Evolutionary conservation across 2,113 vertebrate genomes (phyloP), one percentile per base, ranked within the genome.

Genomic region (Girardinichthys multiradiatus): DNA sequence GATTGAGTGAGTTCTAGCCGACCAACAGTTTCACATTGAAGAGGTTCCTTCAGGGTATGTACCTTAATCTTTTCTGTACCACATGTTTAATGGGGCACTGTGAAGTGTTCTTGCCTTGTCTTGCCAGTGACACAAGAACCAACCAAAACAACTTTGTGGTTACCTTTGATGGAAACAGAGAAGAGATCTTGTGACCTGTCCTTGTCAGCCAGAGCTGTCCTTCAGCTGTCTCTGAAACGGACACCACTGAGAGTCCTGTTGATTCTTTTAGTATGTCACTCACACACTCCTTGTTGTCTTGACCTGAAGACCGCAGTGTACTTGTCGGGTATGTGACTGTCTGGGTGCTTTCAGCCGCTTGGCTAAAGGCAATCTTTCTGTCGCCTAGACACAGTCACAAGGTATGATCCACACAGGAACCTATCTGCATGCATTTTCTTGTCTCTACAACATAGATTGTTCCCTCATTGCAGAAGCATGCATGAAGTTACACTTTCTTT

Each of bases 401-500:
- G 61, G 19, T 27, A 48, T 33, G 13, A 37, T 48, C 28, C 42
- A 33, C 27, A 57, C 65, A 63, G 13, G 63, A 57, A 26, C 57
- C 74, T 15, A 7, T 42, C 73, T 72, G 60, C 30, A 1, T 73
- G 76, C 76, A 37, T n/a, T 72, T 76, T 79, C 64, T 13, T 76
- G 74, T 79, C 72, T 75, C 57, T n/a, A n/a, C n/a, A n/a, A n/a
- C n/a, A n/a, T 72, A 26, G 7, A 71, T 68, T 71, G 51, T 71
- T 84, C n/a, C 62, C 54, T 70, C 27, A 68, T 33, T 80, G 77
- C 62, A 74, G 72, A 65, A 28, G 26, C 77, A 82, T 12, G 78
- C 72, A 72, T 82, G 31, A n/a, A n/a, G n/a, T n/a, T n/a, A n/a
- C n/a, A n/a, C n/a, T n/a, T n/a, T n/a, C n/a, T n/a, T n/a, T n/a